phyloP scores from a whole-genome alignment of 2,888 invertebrate genomes.

The Branchipolynoe longqiensis region DNA sequence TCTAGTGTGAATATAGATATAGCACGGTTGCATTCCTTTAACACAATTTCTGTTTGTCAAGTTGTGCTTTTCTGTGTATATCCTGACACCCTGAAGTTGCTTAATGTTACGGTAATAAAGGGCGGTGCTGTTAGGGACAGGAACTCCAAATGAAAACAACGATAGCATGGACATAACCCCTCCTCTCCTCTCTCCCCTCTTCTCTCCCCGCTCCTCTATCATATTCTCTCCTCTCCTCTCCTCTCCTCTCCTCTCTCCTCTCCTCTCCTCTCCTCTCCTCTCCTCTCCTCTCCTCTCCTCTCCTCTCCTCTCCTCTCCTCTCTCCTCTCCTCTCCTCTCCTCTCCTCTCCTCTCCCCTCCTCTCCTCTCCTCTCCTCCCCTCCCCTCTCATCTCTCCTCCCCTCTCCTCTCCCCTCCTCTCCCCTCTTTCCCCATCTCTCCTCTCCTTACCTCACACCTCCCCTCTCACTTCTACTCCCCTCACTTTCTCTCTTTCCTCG shows the following conservation, averaged over 20 bases:
- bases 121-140: no score
- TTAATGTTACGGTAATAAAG: no score
- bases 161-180: no score
- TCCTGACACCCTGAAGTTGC: no score
- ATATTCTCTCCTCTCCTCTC: background rate
- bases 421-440: background rate
- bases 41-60: no score
- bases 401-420: background rate
- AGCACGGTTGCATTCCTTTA: no score
- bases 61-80: no score
- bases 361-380: background rate
- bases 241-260: background rate
- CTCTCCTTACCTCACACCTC: background rate
- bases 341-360: background rate
- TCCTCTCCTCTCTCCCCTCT: background rate
- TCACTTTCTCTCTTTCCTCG: background rate
- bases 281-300: background rate
- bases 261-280: background rate
- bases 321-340: background rate
- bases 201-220: background rate
- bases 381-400: background rate
- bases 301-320: background rate
- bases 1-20: no score
- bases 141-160: no score
- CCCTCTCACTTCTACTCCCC: background rate